phyloP scores from a whole-genome alignment of 2,113 vertebrate species.

The Pachypanchax playfairii region DNA sequence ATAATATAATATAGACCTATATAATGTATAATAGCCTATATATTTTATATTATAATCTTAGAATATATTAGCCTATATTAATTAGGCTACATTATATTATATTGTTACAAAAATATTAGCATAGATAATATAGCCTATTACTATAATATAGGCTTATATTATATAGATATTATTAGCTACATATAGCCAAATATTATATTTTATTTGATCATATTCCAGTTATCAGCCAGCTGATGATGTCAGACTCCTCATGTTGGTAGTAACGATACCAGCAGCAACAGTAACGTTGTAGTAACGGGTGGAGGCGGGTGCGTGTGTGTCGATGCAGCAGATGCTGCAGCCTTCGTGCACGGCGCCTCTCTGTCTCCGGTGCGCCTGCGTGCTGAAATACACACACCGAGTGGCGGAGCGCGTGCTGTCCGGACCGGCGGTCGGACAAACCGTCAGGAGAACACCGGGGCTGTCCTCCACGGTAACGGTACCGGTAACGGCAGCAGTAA shows the following conservation, averaged over 20 bases:
- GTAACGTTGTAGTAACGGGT: slow-evolving; percentile 47
- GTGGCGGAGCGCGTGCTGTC: slow-evolving; percentile 7
- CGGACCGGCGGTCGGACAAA: slow-evolving; percentile 31
- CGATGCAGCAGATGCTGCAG: slow-evolving; percentile 61
- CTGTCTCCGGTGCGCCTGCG: slow-evolving; percentile 58
- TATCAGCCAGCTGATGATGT: slow-evolving; percentile 8
- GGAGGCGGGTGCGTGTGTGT: slow-evolving; percentile 11
- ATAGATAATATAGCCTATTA: no score
- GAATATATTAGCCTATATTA: no score
- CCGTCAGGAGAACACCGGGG: not conserved
- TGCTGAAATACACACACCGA: slow-evolving; percentile 41
- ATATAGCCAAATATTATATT: no score
- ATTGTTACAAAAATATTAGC: no score
- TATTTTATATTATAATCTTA: no score
- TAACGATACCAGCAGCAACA: slow-evolving; percentile 10
- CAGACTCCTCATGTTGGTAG: slow-evolving; percentile 30
- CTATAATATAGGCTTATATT: no score
- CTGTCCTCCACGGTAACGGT: slow-evolving; percentile 23
- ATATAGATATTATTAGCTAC: no score
- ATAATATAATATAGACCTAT: not conserved
- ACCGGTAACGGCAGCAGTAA: slow-evolving; percentile 15
- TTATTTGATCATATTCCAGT: not conserved
- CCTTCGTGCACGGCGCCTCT: slow-evolving; percentile 45
- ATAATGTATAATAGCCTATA: no score
- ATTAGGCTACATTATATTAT: no score